Conservation (phyloP, 2,888 invertebrate species). For the Margaritifera margaritifera region DNA sequence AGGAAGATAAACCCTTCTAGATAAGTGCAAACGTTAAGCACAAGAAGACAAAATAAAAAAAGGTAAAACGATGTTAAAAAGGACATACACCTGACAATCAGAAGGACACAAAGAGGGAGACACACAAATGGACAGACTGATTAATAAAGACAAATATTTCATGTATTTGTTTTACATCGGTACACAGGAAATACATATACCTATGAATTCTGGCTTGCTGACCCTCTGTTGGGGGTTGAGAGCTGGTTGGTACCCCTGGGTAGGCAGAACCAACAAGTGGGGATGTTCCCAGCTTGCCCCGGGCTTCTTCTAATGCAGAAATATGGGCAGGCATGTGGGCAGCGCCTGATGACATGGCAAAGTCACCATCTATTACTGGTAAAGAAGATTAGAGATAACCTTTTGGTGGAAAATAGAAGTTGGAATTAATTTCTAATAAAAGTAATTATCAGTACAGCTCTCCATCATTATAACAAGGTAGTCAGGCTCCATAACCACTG, state of each 20-base stretch:
- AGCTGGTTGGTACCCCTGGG: constrained; percentile 36
- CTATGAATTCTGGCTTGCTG: constrained; percentile 65
- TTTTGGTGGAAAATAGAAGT: not conserved
- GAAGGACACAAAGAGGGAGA: too few relatives aligned
- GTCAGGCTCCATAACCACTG: too few relatives aligned
- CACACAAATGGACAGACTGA: not conserved
- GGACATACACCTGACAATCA: too few relatives aligned
- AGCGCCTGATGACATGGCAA: constrained; percentile 71
- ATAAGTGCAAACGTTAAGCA: too few relatives aligned
- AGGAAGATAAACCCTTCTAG: too few relatives aligned
- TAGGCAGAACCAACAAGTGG: constrained; percentile 48
- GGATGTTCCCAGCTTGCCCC: constrained; percentile 46
- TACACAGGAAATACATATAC: constrained; percentile 35
- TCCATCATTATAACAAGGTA: too few relatives aligned
- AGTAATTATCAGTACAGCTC: too few relatives aligned
- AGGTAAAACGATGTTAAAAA: too few relatives aligned
- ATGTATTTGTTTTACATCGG: not conserved
- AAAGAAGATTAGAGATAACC: constrained; percentile 2
- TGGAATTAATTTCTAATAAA: too few relatives aligned
- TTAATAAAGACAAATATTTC: not conserved
- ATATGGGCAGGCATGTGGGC: constrained; percentile 77
- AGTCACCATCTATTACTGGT: constrained; percentile 74
- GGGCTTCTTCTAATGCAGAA: constrained; percentile 76
- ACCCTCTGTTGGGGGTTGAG: constrained; percentile 43
- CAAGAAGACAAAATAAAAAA: too few relatives aligned